Evolutionary conservation across 2,113 vertebrate species (phyloP).

Genomic region (Cyanoliseus patagonus): DNA sequence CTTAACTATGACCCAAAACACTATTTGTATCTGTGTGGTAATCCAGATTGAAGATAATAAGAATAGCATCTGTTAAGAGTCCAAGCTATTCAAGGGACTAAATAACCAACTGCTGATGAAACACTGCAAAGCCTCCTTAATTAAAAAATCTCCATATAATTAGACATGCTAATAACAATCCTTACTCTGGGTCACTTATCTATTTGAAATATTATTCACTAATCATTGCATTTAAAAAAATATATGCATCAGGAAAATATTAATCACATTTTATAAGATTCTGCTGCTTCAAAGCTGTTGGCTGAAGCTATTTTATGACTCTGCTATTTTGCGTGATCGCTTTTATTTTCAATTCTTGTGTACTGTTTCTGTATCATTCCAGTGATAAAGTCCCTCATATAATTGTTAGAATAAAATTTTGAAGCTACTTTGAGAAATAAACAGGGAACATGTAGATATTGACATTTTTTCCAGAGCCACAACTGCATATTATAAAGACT

Average conservation of each 20-base stretch:
- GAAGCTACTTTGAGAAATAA: background rate
- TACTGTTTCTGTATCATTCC: background rate
- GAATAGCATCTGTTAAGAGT: conserved; percentile 66
- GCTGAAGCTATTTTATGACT: background rate
- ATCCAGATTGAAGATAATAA: conserved; percentile 67
- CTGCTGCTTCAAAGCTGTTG: background rate
- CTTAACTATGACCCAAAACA: conserved; percentile 33
- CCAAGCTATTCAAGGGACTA: conserved; percentile 44
- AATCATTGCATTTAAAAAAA: conserved; percentile 40
- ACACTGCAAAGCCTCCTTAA: conserved; percentile 49
- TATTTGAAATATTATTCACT: conserved; percentile 53
- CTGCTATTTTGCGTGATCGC: background rate
- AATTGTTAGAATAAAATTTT: background rate
- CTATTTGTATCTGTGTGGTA: conserved; percentile 60
- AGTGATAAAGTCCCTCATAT: background rate
- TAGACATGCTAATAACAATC: conserved; percentile 62
- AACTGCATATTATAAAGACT: background rate
- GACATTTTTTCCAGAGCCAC: background rate
- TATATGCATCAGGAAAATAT: background rate
- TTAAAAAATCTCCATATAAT: conserved; percentile 69
- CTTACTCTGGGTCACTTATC: conserved; percentile 57
- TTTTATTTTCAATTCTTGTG: background rate
- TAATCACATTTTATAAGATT: conserved; percentile 30
- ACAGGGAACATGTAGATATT: background rate
- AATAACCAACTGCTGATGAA: conserved; percentile 59